Evolutionary conservation across 2,797 vertebrate genomes (phyloP).

Genomic region (Ctenosaura bakeri): DNA sequence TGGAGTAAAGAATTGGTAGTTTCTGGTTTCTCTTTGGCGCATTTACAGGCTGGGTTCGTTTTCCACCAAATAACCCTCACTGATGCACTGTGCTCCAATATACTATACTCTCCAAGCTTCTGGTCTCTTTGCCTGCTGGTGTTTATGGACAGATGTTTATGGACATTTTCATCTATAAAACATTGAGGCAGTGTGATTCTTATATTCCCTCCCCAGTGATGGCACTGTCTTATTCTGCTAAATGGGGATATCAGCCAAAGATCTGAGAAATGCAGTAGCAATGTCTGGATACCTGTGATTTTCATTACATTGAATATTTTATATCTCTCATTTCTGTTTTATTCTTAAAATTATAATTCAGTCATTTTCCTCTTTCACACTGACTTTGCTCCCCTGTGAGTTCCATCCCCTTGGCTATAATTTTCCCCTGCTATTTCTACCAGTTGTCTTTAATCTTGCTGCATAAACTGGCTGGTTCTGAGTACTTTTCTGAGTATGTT

Average conservation of each 20-base stretch:
- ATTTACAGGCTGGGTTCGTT: not conserved
- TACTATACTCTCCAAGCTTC: not conserved
- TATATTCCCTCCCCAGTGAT: too few relatives aligned
- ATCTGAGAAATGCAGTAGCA: not conserved
- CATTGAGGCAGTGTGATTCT: too few relatives aligned
- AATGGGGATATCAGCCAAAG: not conserved
- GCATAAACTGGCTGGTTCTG: not conserved
- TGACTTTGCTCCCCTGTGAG: not conserved
- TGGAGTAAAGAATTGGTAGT: not conserved
- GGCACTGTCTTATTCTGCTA: not conserved
- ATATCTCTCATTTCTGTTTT: not conserved
- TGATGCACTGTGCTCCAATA: not conserved
- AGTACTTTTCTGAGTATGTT: too few relatives aligned
- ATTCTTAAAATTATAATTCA: not conserved
- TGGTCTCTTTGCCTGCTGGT: not conserved
- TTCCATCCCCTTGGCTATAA: not conserved
- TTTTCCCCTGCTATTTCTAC: accelerated
- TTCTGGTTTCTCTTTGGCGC: not conserved
- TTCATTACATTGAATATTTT: not conserved
- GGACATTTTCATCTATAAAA: not conserved
- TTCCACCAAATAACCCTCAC: too few relatives aligned
- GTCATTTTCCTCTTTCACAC: not conserved
- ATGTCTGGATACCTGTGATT: not conserved
- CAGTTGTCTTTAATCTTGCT: not conserved
- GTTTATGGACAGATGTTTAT: not conserved